Percentiles rank a stretch among this genome's conserved stretches.
phyloP scores from a whole-genome alignment of 37 sponge, comb jelly and placozoan species.

The Mnemiopsis leidyi region DNA sequence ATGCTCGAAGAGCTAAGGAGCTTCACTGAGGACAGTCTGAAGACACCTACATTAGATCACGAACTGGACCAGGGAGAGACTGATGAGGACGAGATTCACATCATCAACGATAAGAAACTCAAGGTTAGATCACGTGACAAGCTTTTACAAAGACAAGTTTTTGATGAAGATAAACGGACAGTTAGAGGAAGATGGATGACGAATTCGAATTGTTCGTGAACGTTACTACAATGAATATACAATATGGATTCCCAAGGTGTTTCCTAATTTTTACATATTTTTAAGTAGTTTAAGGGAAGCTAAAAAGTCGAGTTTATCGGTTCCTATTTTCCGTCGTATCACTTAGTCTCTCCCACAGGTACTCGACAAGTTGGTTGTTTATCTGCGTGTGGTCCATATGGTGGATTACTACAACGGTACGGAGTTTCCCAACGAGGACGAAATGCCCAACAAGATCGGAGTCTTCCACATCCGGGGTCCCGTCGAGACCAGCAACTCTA shows the following conservation, averaged over 20 bases:
- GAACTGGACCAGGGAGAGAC: slow-evolving; percentile 64
- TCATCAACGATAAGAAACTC: slow-evolving; percentile 41
- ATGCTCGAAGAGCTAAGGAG: neutral
- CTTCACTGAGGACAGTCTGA: neutral
- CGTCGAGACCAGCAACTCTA: neutral
- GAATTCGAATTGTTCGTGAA: too few relatives aligned
- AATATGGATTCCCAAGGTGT: too few relatives aligned
- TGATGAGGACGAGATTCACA: slow-evolving; percentile 62
- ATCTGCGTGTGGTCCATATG: slow-evolving; percentile 89
- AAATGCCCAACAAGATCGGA: slow-evolving; percentile 91
- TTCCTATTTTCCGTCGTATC: too few relatives aligned
- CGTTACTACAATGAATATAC: too few relatives aligned
- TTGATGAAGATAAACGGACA: too few relatives aligned
- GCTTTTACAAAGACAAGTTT: too few relatives aligned
- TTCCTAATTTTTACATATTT: too few relatives aligned
- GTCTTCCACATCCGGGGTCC: slow-evolving; percentile 72
- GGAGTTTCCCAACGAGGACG: slow-evolving; percentile 76
- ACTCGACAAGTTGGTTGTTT: slow-evolving; percentile 78
- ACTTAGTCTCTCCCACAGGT: too few relatives aligned
- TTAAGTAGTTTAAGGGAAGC: too few relatives aligned
- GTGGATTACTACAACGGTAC: slow-evolving; percentile 83
- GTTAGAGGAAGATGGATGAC: too few relatives aligned
- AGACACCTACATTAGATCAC: slow-evolving; percentile 31
- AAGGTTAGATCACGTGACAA: neutral
- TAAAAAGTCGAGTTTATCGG: too few relatives aligned